Conservation (phyloP, 2,888 invertebrate species). For the Hydroisotoma schaefferi region DNA sequence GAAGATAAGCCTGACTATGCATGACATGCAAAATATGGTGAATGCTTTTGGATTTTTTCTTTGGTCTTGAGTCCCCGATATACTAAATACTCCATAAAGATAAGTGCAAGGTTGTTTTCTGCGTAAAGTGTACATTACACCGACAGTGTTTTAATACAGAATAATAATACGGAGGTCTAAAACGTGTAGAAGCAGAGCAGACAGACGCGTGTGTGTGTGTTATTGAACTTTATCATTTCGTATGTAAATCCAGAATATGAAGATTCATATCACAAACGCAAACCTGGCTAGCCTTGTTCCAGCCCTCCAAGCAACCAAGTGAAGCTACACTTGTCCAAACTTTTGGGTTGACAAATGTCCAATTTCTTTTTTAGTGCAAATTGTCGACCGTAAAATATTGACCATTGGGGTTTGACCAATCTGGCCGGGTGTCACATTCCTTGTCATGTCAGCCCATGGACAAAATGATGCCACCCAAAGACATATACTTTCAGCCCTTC, state of each 20-base stretch:
- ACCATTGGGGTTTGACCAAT: background rate
- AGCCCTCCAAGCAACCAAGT: no score
- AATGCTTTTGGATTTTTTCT: no score
- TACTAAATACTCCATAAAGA: background rate
- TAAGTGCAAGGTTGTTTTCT: background rate
- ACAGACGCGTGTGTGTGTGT: background rate
- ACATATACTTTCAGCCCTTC: background rate
- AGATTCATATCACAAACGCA: conserved; percentile 3
- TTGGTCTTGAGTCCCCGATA: no score
- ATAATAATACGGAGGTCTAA: background rate
- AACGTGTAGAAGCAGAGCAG: background rate
- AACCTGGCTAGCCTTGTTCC: no score
- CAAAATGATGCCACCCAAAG: background rate
- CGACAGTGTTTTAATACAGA: background rate
- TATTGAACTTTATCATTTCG: background rate
- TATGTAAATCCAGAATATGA: background rate
- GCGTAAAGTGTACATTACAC: background rate
- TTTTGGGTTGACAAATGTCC: conserved; percentile 11
- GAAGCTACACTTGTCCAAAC: background rate
- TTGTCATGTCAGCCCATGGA: background rate
- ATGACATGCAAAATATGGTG: no score
- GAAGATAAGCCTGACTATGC: no score
- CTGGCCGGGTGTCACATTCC: background rate
- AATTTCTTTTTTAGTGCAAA: conserved; percentile 12
- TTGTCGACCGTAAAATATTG: conserved; percentile 10